These are phyloP conservation scores for Eupeodes latifasciatus DNA, from an alignment of 2,888 invertebrate species.

Conservation along the genomic window DNA sequence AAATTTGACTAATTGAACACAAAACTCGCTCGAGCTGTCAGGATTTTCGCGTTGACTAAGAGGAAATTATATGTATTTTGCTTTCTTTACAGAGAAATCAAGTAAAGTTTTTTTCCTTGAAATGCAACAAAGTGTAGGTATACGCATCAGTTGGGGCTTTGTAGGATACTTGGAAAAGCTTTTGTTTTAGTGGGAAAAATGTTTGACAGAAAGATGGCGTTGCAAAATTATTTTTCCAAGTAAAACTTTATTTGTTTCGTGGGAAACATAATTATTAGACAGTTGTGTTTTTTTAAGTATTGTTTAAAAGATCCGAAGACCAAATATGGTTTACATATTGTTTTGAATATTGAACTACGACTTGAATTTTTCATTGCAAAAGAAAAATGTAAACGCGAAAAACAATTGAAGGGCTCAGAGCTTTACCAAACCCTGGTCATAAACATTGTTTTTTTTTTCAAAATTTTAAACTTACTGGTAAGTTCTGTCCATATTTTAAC, in stretches of 20 bases:
- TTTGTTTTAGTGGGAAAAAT: not conserved
- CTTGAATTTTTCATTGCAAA: too few relatives aligned
- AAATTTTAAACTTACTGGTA: too few relatives aligned
- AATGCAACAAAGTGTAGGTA: constrained; percentile 33
- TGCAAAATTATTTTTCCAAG: not conserved
- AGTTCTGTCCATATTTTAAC: too few relatives aligned
- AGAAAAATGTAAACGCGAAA: too few relatives aligned
- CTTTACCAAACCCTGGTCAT: too few relatives aligned
- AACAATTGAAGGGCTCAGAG: too few relatives aligned
- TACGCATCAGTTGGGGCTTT: not conserved
- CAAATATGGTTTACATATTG: too few relatives aligned
- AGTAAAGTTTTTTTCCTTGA: constrained; percentile 4
- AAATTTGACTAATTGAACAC: constrained; percentile 63
- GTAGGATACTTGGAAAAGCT: constrained; percentile 9
- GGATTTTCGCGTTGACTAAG: constrained; percentile 63
- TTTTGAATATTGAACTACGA: too few relatives aligned
- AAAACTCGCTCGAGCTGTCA: constrained; percentile 52
- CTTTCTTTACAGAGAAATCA: constrained; percentile 27
- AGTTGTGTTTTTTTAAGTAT: too few relatives aligned
- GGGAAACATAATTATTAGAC: too few relatives aligned
- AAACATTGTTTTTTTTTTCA: too few relatives aligned
- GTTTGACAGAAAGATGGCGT: constrained; percentile 50
- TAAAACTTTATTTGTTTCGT: not conserved
- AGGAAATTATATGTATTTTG: constrained; percentile 31
- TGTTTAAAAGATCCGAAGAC: too few relatives aligned